phyloP scores from a whole-genome alignment of 2,113 vertebrate species.

The Clinocottus analis region DNA sequence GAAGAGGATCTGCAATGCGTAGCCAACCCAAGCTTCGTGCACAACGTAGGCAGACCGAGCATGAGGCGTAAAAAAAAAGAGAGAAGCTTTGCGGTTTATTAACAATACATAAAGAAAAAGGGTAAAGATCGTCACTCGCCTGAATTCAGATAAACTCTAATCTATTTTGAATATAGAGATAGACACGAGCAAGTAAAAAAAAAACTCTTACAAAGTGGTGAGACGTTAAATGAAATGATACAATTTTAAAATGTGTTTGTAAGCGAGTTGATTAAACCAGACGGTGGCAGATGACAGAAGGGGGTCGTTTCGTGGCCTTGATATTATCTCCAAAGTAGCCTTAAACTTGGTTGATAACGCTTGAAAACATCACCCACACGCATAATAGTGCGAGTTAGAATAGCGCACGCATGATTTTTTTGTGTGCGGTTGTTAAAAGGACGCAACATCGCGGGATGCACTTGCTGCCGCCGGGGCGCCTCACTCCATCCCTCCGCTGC shows the following conservation, averaged over 20 bases:
- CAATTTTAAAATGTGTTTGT: background rate
- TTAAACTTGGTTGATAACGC: background rate
- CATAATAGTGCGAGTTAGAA: fast-evolving
- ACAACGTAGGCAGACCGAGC: slow-evolving; percentile 34
- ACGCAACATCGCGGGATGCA: slow-evolving; percentile 45
- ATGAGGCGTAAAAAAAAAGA: slow-evolving; percentile 7
- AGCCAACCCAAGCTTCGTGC: slow-evolving; percentile 59
- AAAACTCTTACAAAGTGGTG: background rate
- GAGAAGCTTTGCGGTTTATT: background rate
- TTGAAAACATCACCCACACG: fast-evolving
- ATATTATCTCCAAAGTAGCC: slow-evolving; percentile 39
- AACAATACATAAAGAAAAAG: background rate
- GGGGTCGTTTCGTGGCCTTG: slow-evolving; percentile 53
- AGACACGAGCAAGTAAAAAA: background rate
- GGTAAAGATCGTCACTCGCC: background rate
- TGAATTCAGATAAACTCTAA: background rate
- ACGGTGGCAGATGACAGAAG: slow-evolving; percentile 54
- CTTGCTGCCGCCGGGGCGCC: slow-evolving; percentile 63
- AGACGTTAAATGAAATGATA: background rate
- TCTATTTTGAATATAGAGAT: slow-evolving; percentile 8
- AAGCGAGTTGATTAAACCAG: slow-evolving; percentile 25
- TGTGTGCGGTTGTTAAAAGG: background rate
- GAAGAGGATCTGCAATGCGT: slow-evolving; percentile 91
- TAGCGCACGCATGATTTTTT: background rate
- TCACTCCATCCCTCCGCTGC: slow-evolving; percentile 64